Evolutionary conservation across 2,888 invertebrate genomes (phyloP).

Genomic region (Lithophane leautieri): DNA sequence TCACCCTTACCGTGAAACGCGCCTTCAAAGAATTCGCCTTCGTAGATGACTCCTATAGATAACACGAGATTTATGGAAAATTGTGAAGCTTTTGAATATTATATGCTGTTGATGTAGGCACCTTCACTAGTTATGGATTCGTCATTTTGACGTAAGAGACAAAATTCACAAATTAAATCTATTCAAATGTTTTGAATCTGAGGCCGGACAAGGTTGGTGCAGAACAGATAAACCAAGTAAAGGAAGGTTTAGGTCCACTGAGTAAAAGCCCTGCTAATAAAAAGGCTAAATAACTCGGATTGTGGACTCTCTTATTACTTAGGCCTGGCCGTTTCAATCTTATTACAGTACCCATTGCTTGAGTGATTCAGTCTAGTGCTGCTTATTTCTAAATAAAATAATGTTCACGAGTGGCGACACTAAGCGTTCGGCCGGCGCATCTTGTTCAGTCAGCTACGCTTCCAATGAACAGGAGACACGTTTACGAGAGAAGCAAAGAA

Average conservation of each 20-base stretch:
- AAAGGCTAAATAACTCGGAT: neutral
- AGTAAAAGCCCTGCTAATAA: neutral
- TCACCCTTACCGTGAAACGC: slow-evolving; percentile 27
- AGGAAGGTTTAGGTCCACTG: neutral
- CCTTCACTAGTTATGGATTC: neutral
- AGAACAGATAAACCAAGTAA: neutral
- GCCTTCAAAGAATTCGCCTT: slow-evolving; percentile 27
- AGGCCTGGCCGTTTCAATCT: neutral
- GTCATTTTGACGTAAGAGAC: neutral
- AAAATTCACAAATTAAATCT: neutral
- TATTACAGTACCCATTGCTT: neutral
- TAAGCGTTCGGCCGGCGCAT: neutral
- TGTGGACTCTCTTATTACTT: neutral
- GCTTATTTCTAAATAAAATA: neutral
- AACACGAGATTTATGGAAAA: neutral
- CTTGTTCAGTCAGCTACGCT: neutral
- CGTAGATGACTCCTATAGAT: slow-evolving; percentile 16
- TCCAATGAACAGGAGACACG: neutral
- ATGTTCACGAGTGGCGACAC: neutral
- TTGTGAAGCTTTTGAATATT: neutral
- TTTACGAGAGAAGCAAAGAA: neutral
- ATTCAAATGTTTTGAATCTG: no score
- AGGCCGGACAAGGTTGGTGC: neutral
- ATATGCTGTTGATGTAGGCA: neutral
- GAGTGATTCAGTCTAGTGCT: neutral